Evolutionary conservation across 2,888 invertebrate genomes (phyloP).

Genomic region (Allygus modestus): DNA sequence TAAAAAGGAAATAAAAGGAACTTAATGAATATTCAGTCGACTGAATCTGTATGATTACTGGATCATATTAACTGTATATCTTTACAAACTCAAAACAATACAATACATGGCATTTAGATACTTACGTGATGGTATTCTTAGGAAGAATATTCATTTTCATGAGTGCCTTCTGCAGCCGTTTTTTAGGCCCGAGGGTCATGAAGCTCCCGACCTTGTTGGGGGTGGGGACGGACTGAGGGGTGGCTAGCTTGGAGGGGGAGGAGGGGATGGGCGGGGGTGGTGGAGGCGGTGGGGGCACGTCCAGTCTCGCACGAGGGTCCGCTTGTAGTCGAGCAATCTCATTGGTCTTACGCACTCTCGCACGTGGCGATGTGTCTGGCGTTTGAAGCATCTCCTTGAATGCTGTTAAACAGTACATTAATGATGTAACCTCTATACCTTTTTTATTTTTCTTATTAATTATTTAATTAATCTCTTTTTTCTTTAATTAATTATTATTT

Average conservation of each 20-base stretch:
- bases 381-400: constrained; percentile 85
- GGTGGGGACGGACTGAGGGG: constrained; percentile 64
- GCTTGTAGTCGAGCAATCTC: constrained; percentile 76
- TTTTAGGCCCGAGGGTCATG: constrained; percentile 93
- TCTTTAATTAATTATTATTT: too few species aligned
- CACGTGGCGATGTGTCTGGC: constrained; percentile 89
- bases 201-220: constrained; percentile 78
- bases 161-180: constrained; percentile 89
- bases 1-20: too few species aligned
- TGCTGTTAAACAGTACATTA: constrained; percentile 73
- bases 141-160: constrained; percentile 90
- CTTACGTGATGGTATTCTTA: constrained; percentile 69
- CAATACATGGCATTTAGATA: too few species aligned
- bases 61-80: too few species aligned
- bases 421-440: neutral
- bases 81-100: too few species aligned
- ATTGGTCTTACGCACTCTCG: constrained; percentile 79
- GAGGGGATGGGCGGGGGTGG: constrained; percentile 68
- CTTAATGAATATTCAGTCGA: too few species aligned
- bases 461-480: too few species aligned
- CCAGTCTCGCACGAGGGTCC: constrained; percentile 86
- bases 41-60: too few species aligned
- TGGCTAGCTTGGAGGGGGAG: constrained; percentile 68
- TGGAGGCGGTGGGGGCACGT: constrained; percentile 73
- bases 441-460: too few species aligned